Percentiles rank a stretch among this genome's conserved stretches.
These are phyloP conservation scores for Psittacula cyanocephala DNA, from an alignment of 2,113 vertebrate genomes.

Conservation along the genomic window DNA sequence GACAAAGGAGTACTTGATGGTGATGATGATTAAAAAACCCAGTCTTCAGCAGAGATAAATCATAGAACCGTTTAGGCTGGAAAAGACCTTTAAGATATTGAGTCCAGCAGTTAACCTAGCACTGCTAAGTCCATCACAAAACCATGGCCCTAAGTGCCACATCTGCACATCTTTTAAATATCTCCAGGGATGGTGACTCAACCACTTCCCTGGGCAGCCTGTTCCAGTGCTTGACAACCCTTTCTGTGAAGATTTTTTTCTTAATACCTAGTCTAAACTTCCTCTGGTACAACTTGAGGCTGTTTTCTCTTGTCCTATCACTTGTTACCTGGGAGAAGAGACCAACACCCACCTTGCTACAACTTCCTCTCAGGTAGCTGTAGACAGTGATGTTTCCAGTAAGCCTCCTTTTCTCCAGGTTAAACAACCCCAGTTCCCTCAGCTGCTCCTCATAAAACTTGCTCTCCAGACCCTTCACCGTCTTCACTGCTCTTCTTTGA, in stretches of 20 bases:
- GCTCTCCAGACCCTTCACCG: neutral
- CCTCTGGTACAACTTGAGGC: neutral
- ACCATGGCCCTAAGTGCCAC: neutral
- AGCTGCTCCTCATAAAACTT: neutral
- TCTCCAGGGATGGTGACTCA: neutral
- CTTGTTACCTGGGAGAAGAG: neutral
- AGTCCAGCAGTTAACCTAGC: neutral
- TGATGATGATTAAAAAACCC: neutral
- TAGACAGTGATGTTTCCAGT: rapidly evolving
- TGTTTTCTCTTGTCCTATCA: neutral
- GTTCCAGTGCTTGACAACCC: neutral
- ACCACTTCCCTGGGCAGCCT: neutral
- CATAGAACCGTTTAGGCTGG: neutral
- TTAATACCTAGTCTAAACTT: neutral
- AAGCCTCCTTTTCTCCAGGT: neutral
- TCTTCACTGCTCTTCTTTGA: neutral
- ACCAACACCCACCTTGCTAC: neutral
- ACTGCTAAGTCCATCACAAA: neutral
- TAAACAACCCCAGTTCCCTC: neutral
- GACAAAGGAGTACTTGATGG: neutral
- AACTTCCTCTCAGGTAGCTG: neutral
- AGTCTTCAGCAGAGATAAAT: neutral
- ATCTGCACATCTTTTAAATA: neutral
- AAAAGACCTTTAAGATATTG: neutral
- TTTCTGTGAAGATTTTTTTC: neutral